Base-by-base conservation (phyloP, 2,797 vertebrate genomes). In the Xenops minutus region DNA sequence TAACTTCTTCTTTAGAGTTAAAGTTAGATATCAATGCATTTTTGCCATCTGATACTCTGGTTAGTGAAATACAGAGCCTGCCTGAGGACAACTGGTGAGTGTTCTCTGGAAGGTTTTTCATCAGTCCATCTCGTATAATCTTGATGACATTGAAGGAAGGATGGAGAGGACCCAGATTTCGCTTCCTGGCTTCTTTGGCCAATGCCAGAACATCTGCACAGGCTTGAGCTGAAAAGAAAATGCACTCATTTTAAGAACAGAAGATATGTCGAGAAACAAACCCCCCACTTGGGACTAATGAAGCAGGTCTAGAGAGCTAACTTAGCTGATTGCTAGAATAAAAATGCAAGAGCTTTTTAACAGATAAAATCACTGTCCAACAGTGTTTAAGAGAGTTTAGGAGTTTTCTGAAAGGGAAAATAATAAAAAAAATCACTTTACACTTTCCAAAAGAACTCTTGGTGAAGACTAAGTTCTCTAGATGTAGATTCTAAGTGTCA, bases 21-120 rank as follows among this genome's bases (percentile, higher is more conserved):
- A 99, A 99, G 18, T 99, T 97, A 0, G 99, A 99, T 94, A 99
- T 98, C 83, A 99, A 95, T 29, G 99, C 98, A 2, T 99, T 99
- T 94, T 98, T 91, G 14, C 98, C 98, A 10, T 99, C 99, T 0
- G 98, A 98, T 46, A 99, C 99, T n/a, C 99, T 98, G 63, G 99
- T 99, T 34, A 99, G 98, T 0, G 99, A 99, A 59, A 99, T 95
- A 30, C 97, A 98, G 6, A 99, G 97, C 24, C 95, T 98, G n/a
- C 98, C 98, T 0, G 99, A 98, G 37, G 98, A 95, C 48, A 97
- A 89, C 41, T 95, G 61, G 85, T 99, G 99, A 0, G 98, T 90
- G 1, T 99, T 98, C 13, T 97, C 95, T 0, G 99, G 99, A 41
- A 99, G 98, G 95, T 98, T 92, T 2, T 94, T 97, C 69, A 94